phyloP scores from a whole-genome alignment of 2,888 invertebrate genomes.

The Brenthis hecate region DNA sequence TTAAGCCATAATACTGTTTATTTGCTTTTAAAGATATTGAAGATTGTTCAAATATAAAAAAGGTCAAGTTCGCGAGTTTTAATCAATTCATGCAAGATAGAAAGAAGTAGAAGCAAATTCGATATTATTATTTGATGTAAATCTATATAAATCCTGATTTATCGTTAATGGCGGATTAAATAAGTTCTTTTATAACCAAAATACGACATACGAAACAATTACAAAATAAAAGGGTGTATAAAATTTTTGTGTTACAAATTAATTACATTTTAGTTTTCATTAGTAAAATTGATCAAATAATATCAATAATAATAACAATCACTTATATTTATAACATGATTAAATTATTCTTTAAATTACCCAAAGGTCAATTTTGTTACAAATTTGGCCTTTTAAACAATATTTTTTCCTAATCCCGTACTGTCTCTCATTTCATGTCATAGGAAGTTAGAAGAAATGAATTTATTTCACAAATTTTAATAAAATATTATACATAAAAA shows the following conservation, averaged over 20 bases:
- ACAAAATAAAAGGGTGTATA: neutral
- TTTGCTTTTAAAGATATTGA: no score
- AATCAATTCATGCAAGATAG: constrained; percentile 1
- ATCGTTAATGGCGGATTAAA: neutral
- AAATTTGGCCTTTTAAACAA: constrained; percentile 1
- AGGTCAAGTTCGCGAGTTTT: constrained; percentile 1
- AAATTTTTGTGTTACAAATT: neutral
- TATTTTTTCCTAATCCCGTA: neutral
- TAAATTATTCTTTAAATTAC: constrained; percentile 1
- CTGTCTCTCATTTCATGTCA: no score
- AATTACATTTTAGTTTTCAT: neutral
- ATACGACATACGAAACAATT: neutral
- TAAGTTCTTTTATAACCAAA: neutral
- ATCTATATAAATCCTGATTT: neutral
- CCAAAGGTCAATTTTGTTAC: neutral
- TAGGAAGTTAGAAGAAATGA: no score
- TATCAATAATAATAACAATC: constrained; percentile 7
- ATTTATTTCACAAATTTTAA: no score
- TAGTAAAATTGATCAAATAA: neutral
- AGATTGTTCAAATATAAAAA: neutral
- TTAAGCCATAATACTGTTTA: no score
- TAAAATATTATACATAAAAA: no score
- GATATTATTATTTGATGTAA: neutral
- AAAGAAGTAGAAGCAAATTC: constrained; percentile 8
- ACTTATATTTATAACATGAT: neutral